Evolutionary conservation across 37 sponge, comb jelly and placozoan genomes (phyloP), one percentile per base, ranked within the genome.

Genomic region (Crambe crambe): DNA sequence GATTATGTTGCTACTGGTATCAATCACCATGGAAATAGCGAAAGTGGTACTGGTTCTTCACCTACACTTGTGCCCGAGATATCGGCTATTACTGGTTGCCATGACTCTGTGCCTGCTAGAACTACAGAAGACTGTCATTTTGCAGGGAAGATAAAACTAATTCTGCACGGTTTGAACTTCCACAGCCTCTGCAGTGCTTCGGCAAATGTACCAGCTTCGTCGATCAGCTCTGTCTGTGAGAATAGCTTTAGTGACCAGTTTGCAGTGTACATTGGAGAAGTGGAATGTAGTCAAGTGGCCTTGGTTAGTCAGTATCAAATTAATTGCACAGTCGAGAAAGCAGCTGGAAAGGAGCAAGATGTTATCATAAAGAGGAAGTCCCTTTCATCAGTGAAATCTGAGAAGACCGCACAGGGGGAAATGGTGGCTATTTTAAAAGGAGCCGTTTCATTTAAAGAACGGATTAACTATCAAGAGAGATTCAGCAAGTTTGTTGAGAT

Each of bases 401-500:
- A 2, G 20, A 23, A 18, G 25, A 26, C 1, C 3, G 25, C 10
- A 8, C 36, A 59, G 35, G 57, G 22, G 36, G 26, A 41, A 25
- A 76, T 18, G 2, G 42, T 73, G 29, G 73, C 70, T 21, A 59
- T 4, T 5, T 25, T 83, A 70, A 51, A 42, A 6, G 64, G 56
- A 0, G 89, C 70, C 0, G 71, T 89, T 60, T 83, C 84, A 15
- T 89, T 80, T 58, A 83, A 76, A 58, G 85, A 89, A 39, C 43
- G 67, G 20, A 42, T 83, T 3, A 79, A 89, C 42, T 83, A 79
- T 37, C 63, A 62, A 2, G 68, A 83, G 60, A 83, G 79, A 74
- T 89, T 89, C 65, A 40, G 32, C 57, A 72, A 74, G 62, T 89
- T 89, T 79, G 79, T 79, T 1, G 84, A 89, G 75, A 66, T 70